These are phyloP conservation scores for Symphodus melops DNA, from an alignment of 2,113 vertebrate genomes.

Conservation along the genomic window DNA sequence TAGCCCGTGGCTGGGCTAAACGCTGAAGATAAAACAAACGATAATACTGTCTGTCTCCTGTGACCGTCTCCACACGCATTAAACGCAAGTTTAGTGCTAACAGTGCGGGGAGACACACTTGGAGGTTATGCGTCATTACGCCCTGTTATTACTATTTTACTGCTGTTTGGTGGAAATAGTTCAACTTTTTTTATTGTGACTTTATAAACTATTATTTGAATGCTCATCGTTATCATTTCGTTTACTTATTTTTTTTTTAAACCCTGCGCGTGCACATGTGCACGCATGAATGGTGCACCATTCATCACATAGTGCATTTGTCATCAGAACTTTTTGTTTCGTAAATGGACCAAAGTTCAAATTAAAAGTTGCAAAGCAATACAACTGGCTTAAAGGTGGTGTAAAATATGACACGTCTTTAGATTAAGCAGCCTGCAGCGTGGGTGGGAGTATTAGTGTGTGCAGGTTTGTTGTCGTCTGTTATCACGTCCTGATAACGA, in stretches of 20 bases:
- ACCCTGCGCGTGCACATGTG: no score
- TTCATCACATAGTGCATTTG: no score
- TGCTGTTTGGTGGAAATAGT: not conserved
- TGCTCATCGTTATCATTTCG: not conserved
- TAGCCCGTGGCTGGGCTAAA: slow-evolving; percentile 91
- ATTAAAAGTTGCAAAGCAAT: not conserved
- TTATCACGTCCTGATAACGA: slow-evolving; percentile 84
- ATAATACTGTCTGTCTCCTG: slow-evolving; percentile 98
- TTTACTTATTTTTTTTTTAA: no score
- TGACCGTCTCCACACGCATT: slow-evolving; percentile 92
- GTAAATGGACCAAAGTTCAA: not conserved
- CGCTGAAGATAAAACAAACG: slow-evolving; percentile 97
- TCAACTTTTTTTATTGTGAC: slow-evolving; percentile 22
- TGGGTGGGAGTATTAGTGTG: slow-evolving; percentile 68
- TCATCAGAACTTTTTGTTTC: not conserved
- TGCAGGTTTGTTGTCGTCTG: slow-evolving; percentile 83
- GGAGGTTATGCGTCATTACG: slow-evolving; percentile 76
- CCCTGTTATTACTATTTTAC: slow-evolving; percentile 36
- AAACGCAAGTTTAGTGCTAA: slow-evolving; percentile 91
- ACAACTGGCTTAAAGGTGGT: not conserved
- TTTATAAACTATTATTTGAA: not conserved
- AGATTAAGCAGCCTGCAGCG: slow-evolving; percentile 65
- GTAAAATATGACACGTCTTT: slow-evolving; percentile 51
- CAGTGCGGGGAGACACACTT: slow-evolving; percentile 67
- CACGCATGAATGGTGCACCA: no score